A percentile compares a stretch with the other conserved stretches of the same genome.
Evolutionary conservation across 2,888 invertebrate species (phyloP).

Genomic region (Rhingia rostrata): DNA sequence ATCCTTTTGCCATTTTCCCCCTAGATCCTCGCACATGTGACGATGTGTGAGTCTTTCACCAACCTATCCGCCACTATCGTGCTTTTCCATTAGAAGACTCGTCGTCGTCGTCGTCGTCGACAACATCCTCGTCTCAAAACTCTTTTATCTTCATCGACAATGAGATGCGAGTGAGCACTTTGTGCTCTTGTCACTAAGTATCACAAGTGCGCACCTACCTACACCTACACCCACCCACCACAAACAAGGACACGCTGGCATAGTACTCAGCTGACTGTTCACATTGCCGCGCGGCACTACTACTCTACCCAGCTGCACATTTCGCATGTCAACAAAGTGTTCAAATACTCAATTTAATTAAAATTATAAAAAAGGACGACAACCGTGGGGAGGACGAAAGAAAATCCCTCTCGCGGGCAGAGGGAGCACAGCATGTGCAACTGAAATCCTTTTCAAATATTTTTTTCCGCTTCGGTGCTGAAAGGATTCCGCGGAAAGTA

Average conservation of each 20-base stretch:
- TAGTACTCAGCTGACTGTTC: not conserved
- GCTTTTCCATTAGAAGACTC: conserved; percentile 62
- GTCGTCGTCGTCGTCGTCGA: conserved; percentile 1
- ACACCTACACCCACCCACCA: not conserved
- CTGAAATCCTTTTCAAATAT: conserved; percentile 41
- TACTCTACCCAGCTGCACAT: conserved; percentile 63
- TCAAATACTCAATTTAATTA: conserved; percentile 73
- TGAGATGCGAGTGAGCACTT: conserved; percentile 67
- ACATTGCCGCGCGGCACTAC: conserved; percentile 10
- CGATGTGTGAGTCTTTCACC: conserved; percentile 1
- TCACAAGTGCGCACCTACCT: conserved; percentile 13
- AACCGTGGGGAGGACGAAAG: conserved; percentile 15
- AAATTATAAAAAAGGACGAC: conserved; percentile 57
- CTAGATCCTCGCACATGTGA: not conserved
- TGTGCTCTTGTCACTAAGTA: conserved; percentile 64
- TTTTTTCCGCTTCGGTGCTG: conserved; percentile 20
- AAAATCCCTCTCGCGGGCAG: conserved; percentile 43
- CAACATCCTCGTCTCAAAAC: conserved; percentile 18
- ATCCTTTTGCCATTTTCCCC: conserved; percentile 21
- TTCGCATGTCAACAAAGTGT: conserved; percentile 71
- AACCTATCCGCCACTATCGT: conserved; percentile 34
- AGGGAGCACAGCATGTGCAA: conserved; percentile 18
- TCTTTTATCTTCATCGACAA: conserved; percentile 69
- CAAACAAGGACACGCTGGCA: conserved; percentile 35
- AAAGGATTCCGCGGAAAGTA: conserved; percentile 23